Base-by-base conservation (phyloP, 2,113 vertebrate genomes). In the Nipponia nippon region DNA sequence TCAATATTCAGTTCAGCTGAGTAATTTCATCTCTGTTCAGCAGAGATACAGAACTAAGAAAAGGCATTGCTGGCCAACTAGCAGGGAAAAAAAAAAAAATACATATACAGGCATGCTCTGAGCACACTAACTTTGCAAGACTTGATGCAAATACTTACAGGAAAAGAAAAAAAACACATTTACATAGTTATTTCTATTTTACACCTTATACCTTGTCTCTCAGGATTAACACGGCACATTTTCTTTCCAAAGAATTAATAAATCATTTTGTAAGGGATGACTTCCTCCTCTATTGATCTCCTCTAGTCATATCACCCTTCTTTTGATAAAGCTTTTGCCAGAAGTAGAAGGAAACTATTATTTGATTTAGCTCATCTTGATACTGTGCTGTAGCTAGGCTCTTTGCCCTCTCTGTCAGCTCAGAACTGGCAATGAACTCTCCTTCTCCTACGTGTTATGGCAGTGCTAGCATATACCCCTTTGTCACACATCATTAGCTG, bases 71-170 rank as follows among this genome's bases (percentile, higher is more conserved):
- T 62, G 30, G 30, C 16, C 47, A 87, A 1, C 17, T n/a, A n/a
- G n/a, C n/a, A n/a, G n/a, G n/a, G n/a, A n/a, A n/a, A n/a, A 9
- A n/a, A 11, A 18, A 1, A 30, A 14, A 16, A 9, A 18, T 0
- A 30, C 7, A 32, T 15, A 42, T 25, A 53, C 6, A 76, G 58
- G 6, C 18, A 67, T 11, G n/a, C 10, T 81, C 34, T 17, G 11
- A 50, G 22, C 40, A 81, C 19, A 7, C 10, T 32, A 75, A 36
- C 36, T 79, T 56, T 26, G 36, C 36, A 80, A 80, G 30, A 25
- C 20, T 69, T 59, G 34, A 62, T 27, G n/a, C 26, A 79, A 52
- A 40, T 18, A 47, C 22, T 49, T 63, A 25, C 1, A 69, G n/a
- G n/a, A n/a, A n/a, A n/a, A n/a, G n/a, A n/a, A n/a, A n/a, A n/a